A percentile compares a stretch with the other conserved stretches of the same genome.
These are phyloP conservation scores for Amiota communis DNA, from an alignment of 2,888 invertebrate genomes.

Conservation along the genomic window DNA sequence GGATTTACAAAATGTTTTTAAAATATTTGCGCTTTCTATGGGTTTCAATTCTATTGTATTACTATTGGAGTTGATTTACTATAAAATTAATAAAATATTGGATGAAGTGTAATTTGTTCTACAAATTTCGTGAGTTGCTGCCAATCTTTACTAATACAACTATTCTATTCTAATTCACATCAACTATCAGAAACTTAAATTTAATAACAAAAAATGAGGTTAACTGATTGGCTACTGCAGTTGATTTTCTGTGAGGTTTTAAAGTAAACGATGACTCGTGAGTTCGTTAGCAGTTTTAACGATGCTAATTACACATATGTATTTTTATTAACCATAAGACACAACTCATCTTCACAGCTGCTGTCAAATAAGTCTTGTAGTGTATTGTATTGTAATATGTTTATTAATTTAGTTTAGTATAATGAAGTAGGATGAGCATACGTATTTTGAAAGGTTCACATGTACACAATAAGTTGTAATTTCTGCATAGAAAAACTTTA, in stretches of 20 bases:
- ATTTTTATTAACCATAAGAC: not conserved
- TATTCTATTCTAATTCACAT: no score
- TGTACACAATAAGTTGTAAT: not conserved
- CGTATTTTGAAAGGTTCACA: not conserved
- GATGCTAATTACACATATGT: not conserved
- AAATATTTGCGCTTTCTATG: no score
- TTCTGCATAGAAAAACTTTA: no score
- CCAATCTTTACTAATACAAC: no score
- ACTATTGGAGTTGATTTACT: constrained; percentile 41
- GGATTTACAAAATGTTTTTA: no score
- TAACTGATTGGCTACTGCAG: no score
- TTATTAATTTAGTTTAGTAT: not conserved
- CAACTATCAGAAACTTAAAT: no score
- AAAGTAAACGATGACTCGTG: no score
- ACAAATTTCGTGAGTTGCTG: no score
- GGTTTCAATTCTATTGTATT: constrained; percentile 20
- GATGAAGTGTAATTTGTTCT: constrained; percentile 32
- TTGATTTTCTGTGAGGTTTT: no score
- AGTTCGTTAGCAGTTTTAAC: not conserved
- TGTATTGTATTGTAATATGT: not conserved
- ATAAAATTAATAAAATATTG: constrained; percentile 38
- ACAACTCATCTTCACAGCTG: no score
- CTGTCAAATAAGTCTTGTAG: not conserved
- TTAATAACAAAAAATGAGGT: no score
- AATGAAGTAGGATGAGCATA: not conserved